phyloP scores from a whole-genome alignment of 2,113 vertebrate genomes.

The Myrmecophaga tridactyla region DNA sequence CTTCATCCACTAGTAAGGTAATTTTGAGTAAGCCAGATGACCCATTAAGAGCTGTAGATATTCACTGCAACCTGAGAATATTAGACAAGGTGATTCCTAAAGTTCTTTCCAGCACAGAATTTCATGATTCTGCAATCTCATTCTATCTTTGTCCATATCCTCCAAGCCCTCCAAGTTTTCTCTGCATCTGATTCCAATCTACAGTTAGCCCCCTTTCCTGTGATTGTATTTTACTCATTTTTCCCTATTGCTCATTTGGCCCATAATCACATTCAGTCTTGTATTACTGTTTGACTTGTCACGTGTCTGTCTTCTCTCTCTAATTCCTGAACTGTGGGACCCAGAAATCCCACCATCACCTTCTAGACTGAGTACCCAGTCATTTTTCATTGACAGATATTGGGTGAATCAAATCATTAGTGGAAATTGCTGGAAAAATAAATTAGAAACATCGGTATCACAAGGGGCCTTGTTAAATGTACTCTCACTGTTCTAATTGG shows the following conservation, averaged over 20 bases:
- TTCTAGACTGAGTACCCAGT: background rate
- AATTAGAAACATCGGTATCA: constrained; percentile 50
- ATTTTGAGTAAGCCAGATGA: background rate
- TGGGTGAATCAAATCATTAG: constrained; percentile 50
- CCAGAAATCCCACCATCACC: background rate
- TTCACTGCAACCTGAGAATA: background rate
- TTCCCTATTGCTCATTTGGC: background rate
- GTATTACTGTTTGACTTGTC: background rate
- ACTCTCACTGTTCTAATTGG: constrained; percentile 61
- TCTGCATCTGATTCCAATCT: background rate
- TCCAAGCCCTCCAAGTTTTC: background rate
- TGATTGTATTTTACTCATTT: background rate
- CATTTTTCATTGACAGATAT: background rate
- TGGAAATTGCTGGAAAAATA: constrained; percentile 48
- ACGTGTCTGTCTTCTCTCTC: background rate
- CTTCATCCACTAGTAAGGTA: background rate
- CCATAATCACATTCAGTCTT: background rate
- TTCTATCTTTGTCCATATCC: background rate
- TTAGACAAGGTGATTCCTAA: background rate
- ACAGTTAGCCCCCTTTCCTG: background rate
- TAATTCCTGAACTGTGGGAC: background rate
- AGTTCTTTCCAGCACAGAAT: background rate
- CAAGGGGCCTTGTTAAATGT: constrained; percentile 60
- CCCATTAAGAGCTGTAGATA: background rate
- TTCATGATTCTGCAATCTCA: background rate